A percentile compares a stretch with the other conserved stretches of the same genome.
Conservation (phyloP, 2,113 vertebrate genomes). For the Acanthisitta chloris region DNA sequence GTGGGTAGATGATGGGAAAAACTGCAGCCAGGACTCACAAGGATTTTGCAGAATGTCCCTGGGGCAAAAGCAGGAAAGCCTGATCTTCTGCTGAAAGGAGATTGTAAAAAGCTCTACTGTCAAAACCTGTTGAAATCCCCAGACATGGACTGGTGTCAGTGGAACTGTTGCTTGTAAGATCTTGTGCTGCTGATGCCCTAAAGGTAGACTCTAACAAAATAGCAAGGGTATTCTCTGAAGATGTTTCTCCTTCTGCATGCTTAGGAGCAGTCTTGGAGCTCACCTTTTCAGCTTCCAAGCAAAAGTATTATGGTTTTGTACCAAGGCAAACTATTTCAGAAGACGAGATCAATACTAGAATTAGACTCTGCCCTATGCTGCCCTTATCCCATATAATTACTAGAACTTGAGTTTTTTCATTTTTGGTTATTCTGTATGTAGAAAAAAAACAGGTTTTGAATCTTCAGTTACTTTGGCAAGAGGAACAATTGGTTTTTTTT, state of each 20-base stretch:
- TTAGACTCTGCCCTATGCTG: neutral
- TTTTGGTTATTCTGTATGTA: neutral
- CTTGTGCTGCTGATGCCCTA: neutral
- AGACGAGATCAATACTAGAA: neutral
- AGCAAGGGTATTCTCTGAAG: neutral
- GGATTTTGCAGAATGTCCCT: neutral
- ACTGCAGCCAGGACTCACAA: neutral
- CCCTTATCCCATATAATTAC: neutral
- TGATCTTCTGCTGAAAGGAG: neutral
- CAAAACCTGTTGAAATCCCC: neutral
- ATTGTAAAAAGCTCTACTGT: neutral
- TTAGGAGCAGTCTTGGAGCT: neutral
- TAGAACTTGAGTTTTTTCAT: neutral
- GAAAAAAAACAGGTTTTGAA: neutral
- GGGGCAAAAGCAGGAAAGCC: neutral
- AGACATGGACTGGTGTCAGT: neutral
- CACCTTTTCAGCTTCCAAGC: neutral
- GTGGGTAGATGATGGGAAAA: neutral
- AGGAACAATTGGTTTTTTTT: neutral
- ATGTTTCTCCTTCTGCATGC: neutral
- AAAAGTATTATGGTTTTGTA: neutral
- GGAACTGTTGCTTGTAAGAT: neutral
- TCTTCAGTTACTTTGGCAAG: neutral
- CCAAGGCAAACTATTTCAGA: neutral
- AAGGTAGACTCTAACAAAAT: neutral